Conservation (phyloP, 2,888 invertebrate species). For the Falcaria lacertinaria region DNA sequence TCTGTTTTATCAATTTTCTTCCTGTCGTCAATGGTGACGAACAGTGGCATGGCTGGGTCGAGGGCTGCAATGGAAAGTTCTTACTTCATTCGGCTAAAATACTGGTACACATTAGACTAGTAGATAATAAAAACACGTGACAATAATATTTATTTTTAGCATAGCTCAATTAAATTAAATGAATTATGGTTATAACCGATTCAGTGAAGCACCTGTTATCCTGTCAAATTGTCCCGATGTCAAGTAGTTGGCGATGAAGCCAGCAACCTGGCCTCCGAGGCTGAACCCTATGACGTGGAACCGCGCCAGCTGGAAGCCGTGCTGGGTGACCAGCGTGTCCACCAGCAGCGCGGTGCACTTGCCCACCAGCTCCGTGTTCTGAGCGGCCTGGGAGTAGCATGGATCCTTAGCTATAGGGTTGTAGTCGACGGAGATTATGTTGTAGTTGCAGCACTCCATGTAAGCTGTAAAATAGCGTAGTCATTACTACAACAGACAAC, state of each 20-base stretch:
- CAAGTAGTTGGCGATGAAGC: constrained; percentile 69
- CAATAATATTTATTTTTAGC: too few species aligned
- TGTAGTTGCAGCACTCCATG: constrained; percentile 75
- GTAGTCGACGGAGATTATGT: constrained; percentile 82
- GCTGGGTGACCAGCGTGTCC: constrained; percentile 62
- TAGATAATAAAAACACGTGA: too few species aligned
- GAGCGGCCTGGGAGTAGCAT: constrained; percentile 80
- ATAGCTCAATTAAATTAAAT: too few species aligned
- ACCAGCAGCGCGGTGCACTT: constrained; percentile 80
- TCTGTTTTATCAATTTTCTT: constrained; percentile 77
- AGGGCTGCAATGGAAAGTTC: constrained; percentile 69
- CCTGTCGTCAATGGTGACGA: constrained; percentile 61
- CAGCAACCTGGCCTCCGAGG: constrained; percentile 81
- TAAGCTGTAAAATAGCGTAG: constrained; percentile 66
- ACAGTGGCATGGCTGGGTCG: constrained; percentile 84
- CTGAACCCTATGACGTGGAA: constrained; percentile 83
- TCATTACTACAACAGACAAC: too few species aligned
- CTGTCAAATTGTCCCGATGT: constrained; percentile 63
- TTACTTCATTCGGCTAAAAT: too few species aligned
- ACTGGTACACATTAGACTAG: too few species aligned
- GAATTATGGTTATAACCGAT: too few species aligned
- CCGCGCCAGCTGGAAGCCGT: constrained; percentile 54
- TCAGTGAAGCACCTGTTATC: constrained; percentile 69
- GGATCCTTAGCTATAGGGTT: constrained; percentile 77
- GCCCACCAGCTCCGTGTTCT: constrained; percentile 80